Percentiles rank a stretch among this genome's conserved stretches.
These are phyloP conservation scores for Chalcosyrphus nemorum DNA, from an alignment of 2,888 invertebrate genomes.

Conservation along the genomic window DNA sequence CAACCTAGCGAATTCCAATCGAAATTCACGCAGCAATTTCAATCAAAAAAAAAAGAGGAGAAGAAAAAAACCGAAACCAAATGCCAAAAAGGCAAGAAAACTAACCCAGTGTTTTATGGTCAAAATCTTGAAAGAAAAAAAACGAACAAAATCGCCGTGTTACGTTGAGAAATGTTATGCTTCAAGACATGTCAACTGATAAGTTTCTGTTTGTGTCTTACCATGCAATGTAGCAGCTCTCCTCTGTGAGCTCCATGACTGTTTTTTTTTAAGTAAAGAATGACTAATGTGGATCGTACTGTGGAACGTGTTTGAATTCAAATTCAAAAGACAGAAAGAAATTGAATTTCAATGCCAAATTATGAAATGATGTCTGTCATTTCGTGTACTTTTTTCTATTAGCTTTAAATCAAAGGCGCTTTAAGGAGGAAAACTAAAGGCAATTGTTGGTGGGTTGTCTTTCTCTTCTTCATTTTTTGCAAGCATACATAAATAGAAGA, in stretches of 20 bases:
- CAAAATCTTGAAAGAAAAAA: slow-evolving; percentile 31
- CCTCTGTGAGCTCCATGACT: not conserved
- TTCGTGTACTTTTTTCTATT: not conserved
- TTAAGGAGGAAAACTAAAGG: not conserved
- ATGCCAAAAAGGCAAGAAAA: slow-evolving; percentile 45
- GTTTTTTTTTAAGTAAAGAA: not conserved
- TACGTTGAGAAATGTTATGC: slow-evolving; percentile 64
- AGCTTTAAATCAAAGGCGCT: not conserved
- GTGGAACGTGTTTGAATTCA: slow-evolving; percentile 56
- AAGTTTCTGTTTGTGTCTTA: slow-evolving; percentile 15
- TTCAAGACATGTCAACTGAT: slow-evolving; percentile 66
- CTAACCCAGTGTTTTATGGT: slow-evolving; percentile 60
- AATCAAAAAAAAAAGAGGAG: slow-evolving; percentile 27
- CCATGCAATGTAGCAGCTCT: not conserved
- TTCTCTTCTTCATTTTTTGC: slow-evolving; percentile 13
- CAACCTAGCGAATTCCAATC: slow-evolving; percentile 55
- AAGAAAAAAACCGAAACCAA: slow-evolving; percentile 8
- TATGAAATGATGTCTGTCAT: slow-evolving; percentile 44
- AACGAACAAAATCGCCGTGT: slow-evolving; percentile 12
- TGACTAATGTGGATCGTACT: slow-evolving; percentile 50
- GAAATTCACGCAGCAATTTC: slow-evolving; percentile 50
- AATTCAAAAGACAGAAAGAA: slow-evolving; percentile 38
- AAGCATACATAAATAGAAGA: not conserved
- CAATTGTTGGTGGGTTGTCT: not conserved
- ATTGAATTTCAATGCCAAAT: slow-evolving; percentile 65